These are phyloP conservation scores for Ametastegia equiseti DNA, from an alignment of 2,888 invertebrate genomes.

Conservation along the genomic window DNA sequence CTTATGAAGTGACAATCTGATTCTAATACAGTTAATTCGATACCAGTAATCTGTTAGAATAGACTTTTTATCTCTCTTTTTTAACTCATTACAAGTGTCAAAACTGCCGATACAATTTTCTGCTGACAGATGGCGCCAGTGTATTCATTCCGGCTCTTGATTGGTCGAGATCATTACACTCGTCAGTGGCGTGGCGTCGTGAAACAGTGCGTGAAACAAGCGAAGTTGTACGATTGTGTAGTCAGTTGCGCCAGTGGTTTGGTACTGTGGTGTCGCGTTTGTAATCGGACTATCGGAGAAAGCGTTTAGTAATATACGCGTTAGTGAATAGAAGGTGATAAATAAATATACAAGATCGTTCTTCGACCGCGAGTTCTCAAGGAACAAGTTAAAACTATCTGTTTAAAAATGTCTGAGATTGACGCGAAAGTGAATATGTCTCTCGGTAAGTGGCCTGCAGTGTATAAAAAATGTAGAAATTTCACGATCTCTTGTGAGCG, in stretches of 20 bases:
- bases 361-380: constrained; percentile 51
- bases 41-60: background rate
- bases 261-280: constrained; percentile 1
- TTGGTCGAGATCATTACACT: background rate
- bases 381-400: constrained; percentile 31
- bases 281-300: background rate
- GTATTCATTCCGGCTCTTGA: background rate
- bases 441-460: constrained; percentile 74
- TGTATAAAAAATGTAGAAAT: constrained; percentile 61
- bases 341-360: constrained; percentile 46
- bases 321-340: background rate
- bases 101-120: background rate
- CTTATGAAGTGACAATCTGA: background rate
- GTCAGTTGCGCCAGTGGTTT: constrained; percentile 12
- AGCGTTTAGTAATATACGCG: background rate
- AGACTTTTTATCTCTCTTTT: background rate
- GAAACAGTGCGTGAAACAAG: background rate
- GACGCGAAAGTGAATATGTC: constrained; percentile 75
- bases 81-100: background rate
- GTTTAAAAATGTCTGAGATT: constrained; percentile 71
- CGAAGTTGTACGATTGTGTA: background rate
- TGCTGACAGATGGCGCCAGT: background rate
- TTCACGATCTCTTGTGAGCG: constrained; percentile 67
- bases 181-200: background rate
- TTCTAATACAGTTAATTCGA: background rate